phyloP scores from a whole-genome alignment of 2,113 vertebrate species.

The Elephas maximus region DNA sequence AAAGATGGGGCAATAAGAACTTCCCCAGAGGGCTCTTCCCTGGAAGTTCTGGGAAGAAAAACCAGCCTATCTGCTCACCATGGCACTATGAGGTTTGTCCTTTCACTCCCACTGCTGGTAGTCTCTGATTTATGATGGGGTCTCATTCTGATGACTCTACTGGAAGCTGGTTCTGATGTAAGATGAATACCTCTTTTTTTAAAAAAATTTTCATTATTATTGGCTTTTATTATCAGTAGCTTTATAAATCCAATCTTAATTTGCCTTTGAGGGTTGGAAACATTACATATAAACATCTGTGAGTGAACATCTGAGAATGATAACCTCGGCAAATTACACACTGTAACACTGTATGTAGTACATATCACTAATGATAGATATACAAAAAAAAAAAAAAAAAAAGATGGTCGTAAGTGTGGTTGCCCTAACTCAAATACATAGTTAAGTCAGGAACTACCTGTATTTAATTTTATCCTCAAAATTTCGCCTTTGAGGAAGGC shows the following conservation, averaged over 20 bases:
- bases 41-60: background rate
- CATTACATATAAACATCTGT: background rate
- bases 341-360: background rate
- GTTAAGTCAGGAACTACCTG: background rate
- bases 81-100: background rate
- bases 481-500: background rate
- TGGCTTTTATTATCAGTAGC: background rate
- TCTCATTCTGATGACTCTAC: background rate
- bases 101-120: background rate
- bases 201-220: background rate
- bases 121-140: background rate
- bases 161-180: background rate
- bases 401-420: background rate
- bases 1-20: background rate
- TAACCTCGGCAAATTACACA: background rate
- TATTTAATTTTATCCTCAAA: conserved; percentile 21
- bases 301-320: background rate
- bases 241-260: background rate
- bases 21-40: background rate
- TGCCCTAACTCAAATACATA: background rate
- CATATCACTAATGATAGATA: background rate
- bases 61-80: background rate
- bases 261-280: background rate
- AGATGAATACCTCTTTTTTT: background rate
- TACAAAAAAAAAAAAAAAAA: background rate